Evolutionary conservation across 92 coral and sea anemone species (phyloP).

Genomic region (Palythoa caribaeorum): DNA sequence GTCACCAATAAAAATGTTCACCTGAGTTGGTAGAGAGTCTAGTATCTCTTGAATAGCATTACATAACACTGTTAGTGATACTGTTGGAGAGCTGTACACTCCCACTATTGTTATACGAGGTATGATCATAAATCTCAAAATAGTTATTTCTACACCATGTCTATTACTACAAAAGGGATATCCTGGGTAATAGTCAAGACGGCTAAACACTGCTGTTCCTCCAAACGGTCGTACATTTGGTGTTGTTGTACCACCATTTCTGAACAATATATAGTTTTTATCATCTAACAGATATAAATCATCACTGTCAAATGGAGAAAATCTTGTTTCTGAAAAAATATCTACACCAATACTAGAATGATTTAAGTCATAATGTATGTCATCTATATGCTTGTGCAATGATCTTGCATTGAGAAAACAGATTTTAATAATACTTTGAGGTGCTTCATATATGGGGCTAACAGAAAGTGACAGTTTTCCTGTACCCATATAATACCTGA

Average conservation of each 20-base stretch:
- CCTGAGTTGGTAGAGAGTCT: constrained; percentile 31
- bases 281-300: background rate
- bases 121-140: too few relatives aligned
- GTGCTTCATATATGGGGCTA: too few relatives aligned
- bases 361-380: constrained; percentile 50
- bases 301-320: background rate
- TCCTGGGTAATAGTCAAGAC: background rate
- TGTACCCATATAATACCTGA: constrained; percentile 21
- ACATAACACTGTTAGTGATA: constrained; percentile 14
- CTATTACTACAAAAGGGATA: constrained; percentile 29
- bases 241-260: constrained; percentile 38
- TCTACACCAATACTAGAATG: background rate
- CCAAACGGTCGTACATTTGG: constrained; percentile 47
- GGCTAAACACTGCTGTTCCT: constrained; percentile 22
- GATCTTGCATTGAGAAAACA: background rate
- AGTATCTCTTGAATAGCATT: constrained; percentile 14
- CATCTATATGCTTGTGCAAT: constrained; percentile 16
- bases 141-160: too few relatives aligned
- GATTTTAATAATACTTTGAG: too few relatives aligned
- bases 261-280: constrained; percentile 38
- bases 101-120: constrained; percentile 22
- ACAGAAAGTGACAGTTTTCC: constrained; percentile 38
- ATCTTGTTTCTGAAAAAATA: constrained; percentile 9
- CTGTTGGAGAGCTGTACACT: constrained; percentile 26
- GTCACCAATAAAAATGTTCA: constrained; percentile 10